Conservation (phyloP, 2,888 invertebrate genomes). For the Torymus tubicola region DNA sequence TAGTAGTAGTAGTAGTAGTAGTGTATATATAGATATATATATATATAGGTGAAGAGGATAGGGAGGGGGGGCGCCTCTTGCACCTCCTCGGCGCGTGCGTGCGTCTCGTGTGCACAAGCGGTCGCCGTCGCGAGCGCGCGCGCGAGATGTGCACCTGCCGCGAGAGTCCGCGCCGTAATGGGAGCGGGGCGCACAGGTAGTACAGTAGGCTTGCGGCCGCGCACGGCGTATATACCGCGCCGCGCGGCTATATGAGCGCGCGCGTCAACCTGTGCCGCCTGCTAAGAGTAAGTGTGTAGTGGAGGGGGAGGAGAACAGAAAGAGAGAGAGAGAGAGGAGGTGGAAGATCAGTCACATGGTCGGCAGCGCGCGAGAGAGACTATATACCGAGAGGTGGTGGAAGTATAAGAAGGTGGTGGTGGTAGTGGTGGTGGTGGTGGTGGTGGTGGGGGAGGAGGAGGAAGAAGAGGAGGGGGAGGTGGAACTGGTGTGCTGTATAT, state of each 20-base stretch:
- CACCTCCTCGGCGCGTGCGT: too few relatives aligned
- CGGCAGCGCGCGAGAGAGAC: conserved; percentile 49
- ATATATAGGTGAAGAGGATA: too few relatives aligned
- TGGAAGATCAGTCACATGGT: conserved; percentile 76
- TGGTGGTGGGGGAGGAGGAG: conserved; percentile 36
- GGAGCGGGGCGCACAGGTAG: conserved; percentile 76
- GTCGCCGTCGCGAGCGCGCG: conserved; percentile 47
- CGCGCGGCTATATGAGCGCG: conserved; percentile 16
- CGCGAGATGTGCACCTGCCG: conserved; percentile 76
- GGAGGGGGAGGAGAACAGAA: conserved; percentile 58
- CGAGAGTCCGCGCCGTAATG: conserved; percentile 77
- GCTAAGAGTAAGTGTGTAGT: conserved; percentile 16
- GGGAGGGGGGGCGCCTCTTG: too few relatives aligned
- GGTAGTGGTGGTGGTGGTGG: conserved; percentile 46
- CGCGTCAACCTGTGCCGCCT: conserved; percentile 69
- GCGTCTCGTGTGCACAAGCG: conserved; percentile 61
- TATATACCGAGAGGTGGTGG: conserved; percentile 35
- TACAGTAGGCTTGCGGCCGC: too few relatives aligned
- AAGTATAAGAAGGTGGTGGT: conserved; percentile 47
- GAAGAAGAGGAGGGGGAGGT: neutral
- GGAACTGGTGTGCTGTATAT: too few relatives aligned
- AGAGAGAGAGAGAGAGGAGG: conserved; percentile 59
- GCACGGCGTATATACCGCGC: too few relatives aligned
- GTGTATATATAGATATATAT: too few relatives aligned
- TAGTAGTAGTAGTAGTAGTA: too few relatives aligned